Conservation (phyloP, 2,888 invertebrate genomes). For the Cheilosia pagana region DNA sequence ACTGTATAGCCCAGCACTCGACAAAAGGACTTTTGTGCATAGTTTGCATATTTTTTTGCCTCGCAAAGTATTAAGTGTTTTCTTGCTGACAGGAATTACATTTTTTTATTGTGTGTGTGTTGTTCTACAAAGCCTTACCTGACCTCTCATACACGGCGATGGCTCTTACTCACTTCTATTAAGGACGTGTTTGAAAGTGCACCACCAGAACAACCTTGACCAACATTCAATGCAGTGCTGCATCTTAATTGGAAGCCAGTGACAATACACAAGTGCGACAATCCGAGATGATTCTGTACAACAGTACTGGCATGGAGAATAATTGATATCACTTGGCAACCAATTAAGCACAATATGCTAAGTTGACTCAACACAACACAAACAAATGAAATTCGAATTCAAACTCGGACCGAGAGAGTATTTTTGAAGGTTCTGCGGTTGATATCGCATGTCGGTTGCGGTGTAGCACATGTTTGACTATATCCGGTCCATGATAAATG, state of each 20-base stretch:
- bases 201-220: conserved; percentile 52
- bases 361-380: conserved; percentile 9
- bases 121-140: conserved; percentile 29
- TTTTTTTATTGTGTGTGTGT: conserved; percentile 10
- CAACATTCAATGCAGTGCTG: conserved; percentile 64
- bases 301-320: neutral
- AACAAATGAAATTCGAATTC: neutral
- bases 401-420: too few species aligned
- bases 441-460: neutral
- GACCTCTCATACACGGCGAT: neutral
- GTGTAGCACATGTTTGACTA: conserved; percentile 1
- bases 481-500: conserved; percentile 20
- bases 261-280: conserved; percentile 43
- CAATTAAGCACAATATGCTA: conserved; percentile 51
- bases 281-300: conserved; percentile 2
- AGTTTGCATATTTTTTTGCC: conserved; percentile 23
- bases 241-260: conserved; percentile 61
- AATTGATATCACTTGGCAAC: conserved; percentile 31
- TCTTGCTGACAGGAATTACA: conserved; percentile 59
- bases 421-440: neutral
- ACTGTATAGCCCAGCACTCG: neutral
- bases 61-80: conserved; percentile 39
- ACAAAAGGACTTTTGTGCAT: conserved; percentile 42
- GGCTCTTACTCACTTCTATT: conserved; percentile 25
- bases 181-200: conserved; percentile 47